phyloP scores from a whole-genome alignment of 1,140 invertebrate species.

The Telenomus remus region DNA sequence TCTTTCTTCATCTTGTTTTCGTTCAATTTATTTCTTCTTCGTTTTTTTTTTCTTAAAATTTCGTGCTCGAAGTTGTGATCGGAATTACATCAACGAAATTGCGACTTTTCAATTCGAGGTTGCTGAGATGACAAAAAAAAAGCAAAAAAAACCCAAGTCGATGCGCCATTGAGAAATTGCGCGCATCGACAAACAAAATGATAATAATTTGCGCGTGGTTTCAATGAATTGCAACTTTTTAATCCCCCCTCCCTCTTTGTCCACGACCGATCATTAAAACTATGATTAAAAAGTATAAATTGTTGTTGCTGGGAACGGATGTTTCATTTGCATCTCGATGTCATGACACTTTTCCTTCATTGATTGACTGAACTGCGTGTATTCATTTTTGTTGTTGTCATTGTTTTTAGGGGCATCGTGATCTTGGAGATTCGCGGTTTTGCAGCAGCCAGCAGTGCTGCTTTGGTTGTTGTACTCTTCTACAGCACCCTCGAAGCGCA shows the following conservation, averaged over 20 bases:
- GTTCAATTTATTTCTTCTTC: too few relatives aligned
- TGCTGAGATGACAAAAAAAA: too few relatives aligned
- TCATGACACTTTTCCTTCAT: constrained; percentile 33
- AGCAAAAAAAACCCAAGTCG: too few relatives aligned
- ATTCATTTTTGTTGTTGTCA: constrained; percentile 7
- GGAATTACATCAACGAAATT: too few relatives aligned
- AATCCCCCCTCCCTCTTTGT: constrained; percentile 54
- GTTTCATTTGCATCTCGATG: constrained; percentile 52
- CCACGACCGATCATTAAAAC: constrained; percentile 35
- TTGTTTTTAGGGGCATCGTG: constrained; percentile 63
- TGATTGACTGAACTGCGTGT: not conserved
- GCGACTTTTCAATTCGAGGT: too few relatives aligned
- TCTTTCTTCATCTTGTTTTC: too few relatives aligned
- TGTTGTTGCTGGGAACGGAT: constrained; percentile 38
- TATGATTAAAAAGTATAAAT: constrained; percentile 57
- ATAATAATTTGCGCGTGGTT: constrained; percentile 37
- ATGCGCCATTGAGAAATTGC: too few relatives aligned
- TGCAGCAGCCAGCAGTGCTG: constrained; percentile 72
- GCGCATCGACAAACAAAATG: not conserved
- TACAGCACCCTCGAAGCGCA: constrained; percentile 69
- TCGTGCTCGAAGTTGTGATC: too few relatives aligned
- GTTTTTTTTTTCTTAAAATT: too few relatives aligned
- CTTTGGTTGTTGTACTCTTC: constrained; percentile 65
- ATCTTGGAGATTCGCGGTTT: constrained; percentile 68
- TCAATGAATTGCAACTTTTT: constrained; percentile 59